These are phyloP conservation scores for Haliclona indistincta DNA, from an alignment of 37 sponge, comb jelly and placozoan genomes.

Conservation along the genomic window DNA sequence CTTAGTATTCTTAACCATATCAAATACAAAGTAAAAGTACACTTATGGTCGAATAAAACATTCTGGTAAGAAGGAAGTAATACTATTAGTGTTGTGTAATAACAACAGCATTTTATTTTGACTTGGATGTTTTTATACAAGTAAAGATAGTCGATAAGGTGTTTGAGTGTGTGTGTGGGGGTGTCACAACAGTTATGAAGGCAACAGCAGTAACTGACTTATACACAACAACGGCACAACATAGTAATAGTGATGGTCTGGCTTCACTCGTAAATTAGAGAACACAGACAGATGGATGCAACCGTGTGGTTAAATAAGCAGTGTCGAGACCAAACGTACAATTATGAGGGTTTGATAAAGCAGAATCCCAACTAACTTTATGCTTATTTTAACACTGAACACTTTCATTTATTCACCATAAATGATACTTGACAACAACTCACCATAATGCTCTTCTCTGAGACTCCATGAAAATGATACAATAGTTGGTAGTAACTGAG, in stretches of 20 bases:
- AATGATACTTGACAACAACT: background rate
- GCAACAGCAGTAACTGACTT: too few species aligned
- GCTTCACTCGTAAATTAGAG: background rate
- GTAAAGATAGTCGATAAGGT: too few species aligned
- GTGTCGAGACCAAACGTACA: background rate
- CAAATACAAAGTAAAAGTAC: too few species aligned
- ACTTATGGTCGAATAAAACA: too few species aligned
- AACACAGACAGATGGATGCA: background rate
- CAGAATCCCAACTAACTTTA: background rate
- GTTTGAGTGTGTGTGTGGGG: too few species aligned
- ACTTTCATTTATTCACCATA: background rate
- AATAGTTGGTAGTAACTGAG: slow-evolving; percentile 38
- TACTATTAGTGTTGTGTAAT: too few species aligned
- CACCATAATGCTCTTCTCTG: slow-evolving; percentile 42
- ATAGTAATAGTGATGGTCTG: background rate
- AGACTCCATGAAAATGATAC: slow-evolving; percentile 1
- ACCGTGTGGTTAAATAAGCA: slow-evolving; percentile 7
- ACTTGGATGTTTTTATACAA: too few species aligned
- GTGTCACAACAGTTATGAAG: too few species aligned
- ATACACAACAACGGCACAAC: too few species aligned
- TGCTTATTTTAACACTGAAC: background rate
- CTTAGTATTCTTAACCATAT: too few species aligned
- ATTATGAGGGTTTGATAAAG: background rate
- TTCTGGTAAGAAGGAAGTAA: too few species aligned
- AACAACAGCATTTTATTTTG: too few species aligned